Conservation (phyloP, 1,140 invertebrate species). For the Drosophila albomicans region DNA sequence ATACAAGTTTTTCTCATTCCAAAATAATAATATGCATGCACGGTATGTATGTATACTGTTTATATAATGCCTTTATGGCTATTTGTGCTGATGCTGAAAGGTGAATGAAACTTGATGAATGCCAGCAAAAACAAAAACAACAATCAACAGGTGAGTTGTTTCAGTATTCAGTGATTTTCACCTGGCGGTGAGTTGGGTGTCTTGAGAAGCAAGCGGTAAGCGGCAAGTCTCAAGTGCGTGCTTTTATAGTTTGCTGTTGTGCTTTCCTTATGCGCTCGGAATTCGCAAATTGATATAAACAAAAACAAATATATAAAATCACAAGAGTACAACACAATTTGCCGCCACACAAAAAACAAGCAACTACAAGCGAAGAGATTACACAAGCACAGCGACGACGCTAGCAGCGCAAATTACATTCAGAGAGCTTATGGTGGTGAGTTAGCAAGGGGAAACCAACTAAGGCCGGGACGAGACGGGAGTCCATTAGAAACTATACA, state of each 20-base stretch:
- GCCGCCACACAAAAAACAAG: conserved; percentile 48
- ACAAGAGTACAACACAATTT: conserved; percentile 58
- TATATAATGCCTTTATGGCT: background rate
- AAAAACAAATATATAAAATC: conserved; percentile 52
- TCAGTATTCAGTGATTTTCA: conserved; percentile 75
- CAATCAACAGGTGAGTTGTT: conserved; percentile 64
- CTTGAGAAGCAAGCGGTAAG: background rate
- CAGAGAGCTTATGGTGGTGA: background rate
- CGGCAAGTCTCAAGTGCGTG: conserved; percentile 27
- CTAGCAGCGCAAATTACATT: conserved; percentile 53
- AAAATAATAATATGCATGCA: background rate
- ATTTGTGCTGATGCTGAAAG: conserved; percentile 46
- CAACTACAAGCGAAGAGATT: conserved; percentile 60
- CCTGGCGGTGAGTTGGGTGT: conserved; percentile 24
- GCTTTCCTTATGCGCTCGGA: conserved; percentile 61
- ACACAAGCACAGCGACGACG: conserved; percentile 74
- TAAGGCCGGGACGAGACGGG: conserved; percentile 8
- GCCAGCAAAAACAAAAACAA: conserved; percentile 62
- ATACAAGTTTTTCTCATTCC: conserved; percentile 30
- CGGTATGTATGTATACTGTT: background rate
- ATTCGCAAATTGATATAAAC: conserved; percentile 78
- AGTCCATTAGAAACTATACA: conserved; percentile 68
- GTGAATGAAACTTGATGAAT: conserved; percentile 84
- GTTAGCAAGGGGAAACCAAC: background rate
- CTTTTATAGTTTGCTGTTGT: conserved; percentile 34